Percentiles rank a stretch among this genome's conserved stretches.
These are phyloP conservation scores for Ficedula albicollis DNA, from an alignment of 2,797 vertebrate species.

Conservation along the genomic window DNA sequence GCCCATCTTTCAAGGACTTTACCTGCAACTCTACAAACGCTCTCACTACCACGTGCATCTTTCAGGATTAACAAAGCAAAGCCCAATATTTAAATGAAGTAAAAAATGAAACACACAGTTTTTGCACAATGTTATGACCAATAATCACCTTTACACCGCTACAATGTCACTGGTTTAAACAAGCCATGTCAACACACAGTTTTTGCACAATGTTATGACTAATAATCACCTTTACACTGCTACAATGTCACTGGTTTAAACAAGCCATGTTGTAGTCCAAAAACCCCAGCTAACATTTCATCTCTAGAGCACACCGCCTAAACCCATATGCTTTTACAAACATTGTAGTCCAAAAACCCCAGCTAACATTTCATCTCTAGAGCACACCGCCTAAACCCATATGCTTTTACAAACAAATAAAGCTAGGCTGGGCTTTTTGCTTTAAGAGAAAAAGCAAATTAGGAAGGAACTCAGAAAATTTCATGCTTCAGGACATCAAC, in stretches of 20 bases:
- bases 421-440: accelerated
- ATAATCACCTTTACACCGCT: background rate
- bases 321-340: too few species aligned
- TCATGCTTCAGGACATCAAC: background rate
- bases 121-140: background rate
- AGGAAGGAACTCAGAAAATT: background rate
- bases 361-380: background rate
- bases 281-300: too few species aligned
- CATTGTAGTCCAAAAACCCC: background rate
- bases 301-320: too few species aligned
- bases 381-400: background rate
- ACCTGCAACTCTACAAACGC: background rate
- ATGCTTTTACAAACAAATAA: accelerated
- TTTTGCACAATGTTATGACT: too few species aligned
- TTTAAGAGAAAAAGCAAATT: background rate
- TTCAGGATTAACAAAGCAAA: background rate
- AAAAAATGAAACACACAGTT: background rate
- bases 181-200: too few species aligned
- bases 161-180: background rate
- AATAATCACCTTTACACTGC: too few species aligned
- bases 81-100: background rate
- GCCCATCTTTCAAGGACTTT: background rate
- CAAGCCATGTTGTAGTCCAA: too few species aligned
- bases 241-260: too few species aligned
- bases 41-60: accelerated